Evolutionary conservation across 2,113 vertebrate genomes (phyloP), one percentile per base, ranked within the genome.

Genomic region (Gavia stellata): DNA sequence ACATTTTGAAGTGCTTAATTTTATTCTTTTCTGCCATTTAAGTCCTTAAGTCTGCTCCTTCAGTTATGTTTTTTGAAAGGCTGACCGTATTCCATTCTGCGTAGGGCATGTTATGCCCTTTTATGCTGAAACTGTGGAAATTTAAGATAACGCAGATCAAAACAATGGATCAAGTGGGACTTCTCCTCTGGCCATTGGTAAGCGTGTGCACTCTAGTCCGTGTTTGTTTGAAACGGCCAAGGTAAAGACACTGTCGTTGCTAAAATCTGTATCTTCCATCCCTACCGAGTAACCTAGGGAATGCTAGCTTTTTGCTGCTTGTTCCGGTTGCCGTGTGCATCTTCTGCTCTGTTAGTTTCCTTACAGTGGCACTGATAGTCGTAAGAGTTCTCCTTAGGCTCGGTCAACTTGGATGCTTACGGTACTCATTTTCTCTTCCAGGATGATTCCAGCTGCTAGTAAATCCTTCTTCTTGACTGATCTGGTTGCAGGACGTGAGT

Each of bases 381-480:
- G 20, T 14, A n/a, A 40, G 47, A 47, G 24, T 16, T 77, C 62
- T 61, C 40, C 47, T 25, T 17, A 8, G 52, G 40, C 49, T 42
- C 6, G 0, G 1, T 18, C 7, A 10, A 6, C 45, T 9, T 6
- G 21, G 61, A 31, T 31, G 36, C 44, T 90, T 10, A 90, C 55
- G 81, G 56, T 71, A 2, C n/a, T 68, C 56, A 15, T 96, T 77
- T 88, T 85, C 44, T 59, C 74, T 63, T 95, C 44, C 93, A 99
- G 99, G 98, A 99, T 99, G 99, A 99, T 99, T 75, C 99, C 99
- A 1, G 99, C 99, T 4, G 98, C 96, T 94, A 99, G 98, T 97
- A 98, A 98, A 66, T 99, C 99, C 84, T 99, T 99, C 98, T 98
- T 99, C 97, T 98, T 99, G 82, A 98, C 98, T 7, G 99, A 99